A percentile compares a stretch with the other conserved stretches of the same genome.
Evolutionary conservation across 37 sponge, comb jelly and placozoan genomes (phyloP).

Genomic region (Geodia barretti): DNA sequence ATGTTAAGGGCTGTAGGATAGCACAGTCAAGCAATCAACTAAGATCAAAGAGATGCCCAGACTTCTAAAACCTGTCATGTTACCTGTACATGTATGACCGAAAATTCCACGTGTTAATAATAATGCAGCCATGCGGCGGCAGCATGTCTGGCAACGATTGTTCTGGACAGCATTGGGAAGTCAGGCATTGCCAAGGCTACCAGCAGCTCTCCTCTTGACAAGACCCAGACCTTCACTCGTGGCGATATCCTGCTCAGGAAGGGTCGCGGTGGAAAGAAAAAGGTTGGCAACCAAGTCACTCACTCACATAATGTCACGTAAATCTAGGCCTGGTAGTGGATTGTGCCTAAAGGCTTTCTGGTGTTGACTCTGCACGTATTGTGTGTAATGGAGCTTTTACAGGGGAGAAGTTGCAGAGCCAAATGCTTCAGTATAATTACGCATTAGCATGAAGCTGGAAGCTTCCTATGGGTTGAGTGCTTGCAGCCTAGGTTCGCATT

Average conservation of each 20-base stretch:
- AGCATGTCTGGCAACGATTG: constrained; percentile 49
- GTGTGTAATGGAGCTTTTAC: too few relatives aligned
- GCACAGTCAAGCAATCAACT: background rate
- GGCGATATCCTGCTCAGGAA: constrained; percentile 15
- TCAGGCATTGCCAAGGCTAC: background rate
- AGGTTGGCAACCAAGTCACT: background rate
- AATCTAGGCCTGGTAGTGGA: too few relatives aligned
- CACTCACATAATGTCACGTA: background rate
- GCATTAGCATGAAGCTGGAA: too few relatives aligned
- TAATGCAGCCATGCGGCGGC: constrained; percentile 57
- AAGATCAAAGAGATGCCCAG: constrained; percentile 8
- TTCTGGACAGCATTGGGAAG: constrained; percentile 23
- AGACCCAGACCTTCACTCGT: constrained; percentile 31
- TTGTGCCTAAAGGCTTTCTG: too few relatives aligned
- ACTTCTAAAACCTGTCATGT: too few relatives aligned
- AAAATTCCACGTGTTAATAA: background rate
- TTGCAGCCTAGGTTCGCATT: too few relatives aligned
- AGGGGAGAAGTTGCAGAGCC: too few relatives aligned
- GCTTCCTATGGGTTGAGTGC: too few relatives aligned
- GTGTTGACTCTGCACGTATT: too few relatives aligned
- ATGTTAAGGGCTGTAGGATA: constrained; percentile 12
- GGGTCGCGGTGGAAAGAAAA: background rate
- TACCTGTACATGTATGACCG: too few relatives aligned
- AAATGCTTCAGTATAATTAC: too few relatives aligned
- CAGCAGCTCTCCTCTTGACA: constrained; percentile 14